These are phyloP conservation scores for Crepidodera aurea DNA, from an alignment of 2,888 invertebrate genomes.

Conservation along the genomic window DNA sequence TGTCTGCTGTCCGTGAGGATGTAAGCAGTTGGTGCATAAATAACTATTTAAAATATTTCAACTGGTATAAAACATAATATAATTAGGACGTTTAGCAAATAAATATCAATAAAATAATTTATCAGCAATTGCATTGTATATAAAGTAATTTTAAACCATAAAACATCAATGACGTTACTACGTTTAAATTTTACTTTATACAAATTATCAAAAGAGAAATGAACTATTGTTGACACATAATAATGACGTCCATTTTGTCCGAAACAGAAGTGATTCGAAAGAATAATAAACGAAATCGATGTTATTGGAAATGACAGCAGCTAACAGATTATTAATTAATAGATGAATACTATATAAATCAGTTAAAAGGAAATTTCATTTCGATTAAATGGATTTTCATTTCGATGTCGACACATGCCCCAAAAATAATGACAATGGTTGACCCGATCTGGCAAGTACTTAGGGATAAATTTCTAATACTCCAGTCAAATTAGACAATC, in stretches of 20 bases:
- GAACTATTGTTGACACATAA: neutral
- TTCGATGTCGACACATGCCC: neutral
- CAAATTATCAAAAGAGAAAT: too few species aligned
- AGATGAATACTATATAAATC: conserved; percentile 6
- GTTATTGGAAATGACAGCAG: neutral
- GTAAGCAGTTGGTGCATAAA: too few species aligned
- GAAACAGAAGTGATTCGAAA: neutral
- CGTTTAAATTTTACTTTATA: too few species aligned
- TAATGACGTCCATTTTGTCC: neutral
- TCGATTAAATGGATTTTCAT: neutral
- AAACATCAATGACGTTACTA: too few species aligned
- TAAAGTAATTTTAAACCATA: too few species aligned
- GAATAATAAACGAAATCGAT: conserved; percentile 2
- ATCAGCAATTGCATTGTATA: too few species aligned
- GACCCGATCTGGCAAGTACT: neutral
- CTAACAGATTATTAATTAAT: conserved; percentile 9
- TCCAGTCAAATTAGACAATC: too few species aligned
- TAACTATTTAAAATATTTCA: too few species aligned
- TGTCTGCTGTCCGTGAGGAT: too few species aligned
- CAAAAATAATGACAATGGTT: conserved; percentile 4
- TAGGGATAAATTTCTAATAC: neutral
- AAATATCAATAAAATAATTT: too few species aligned
- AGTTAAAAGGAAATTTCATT: conserved; percentile 9
- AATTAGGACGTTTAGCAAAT: too few species aligned
- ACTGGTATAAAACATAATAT: too few species aligned